phyloP scores from a whole-genome alignment of 2,888 invertebrate genomes.

The Gymnosoma rotundatum region DNA sequence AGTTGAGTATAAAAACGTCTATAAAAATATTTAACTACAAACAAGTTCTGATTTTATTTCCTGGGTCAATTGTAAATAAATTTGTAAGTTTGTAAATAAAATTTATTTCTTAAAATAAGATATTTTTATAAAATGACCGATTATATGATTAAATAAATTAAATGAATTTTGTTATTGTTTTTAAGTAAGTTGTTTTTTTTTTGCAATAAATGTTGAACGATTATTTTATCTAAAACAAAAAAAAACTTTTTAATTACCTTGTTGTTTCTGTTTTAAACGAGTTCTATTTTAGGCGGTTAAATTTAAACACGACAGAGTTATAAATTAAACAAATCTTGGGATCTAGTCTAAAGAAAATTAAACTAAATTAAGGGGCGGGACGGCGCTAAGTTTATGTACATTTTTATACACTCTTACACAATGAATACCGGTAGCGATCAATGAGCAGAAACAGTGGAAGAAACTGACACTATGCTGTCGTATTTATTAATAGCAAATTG shows the following conservation, averaged over 20 bases:
- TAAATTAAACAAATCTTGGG: slow-evolving; percentile 22
- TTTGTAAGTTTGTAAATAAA: too few relatives aligned
- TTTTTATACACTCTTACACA: slow-evolving; percentile 28
- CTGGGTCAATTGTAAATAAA: too few relatives aligned
- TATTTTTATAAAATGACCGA: background rate
- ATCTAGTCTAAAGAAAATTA: slow-evolving; percentile 24
- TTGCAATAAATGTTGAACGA: slow-evolving; percentile 15
- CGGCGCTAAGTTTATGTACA: slow-evolving; percentile 25
- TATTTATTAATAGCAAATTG: slow-evolving; percentile 55
- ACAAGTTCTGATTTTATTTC: too few relatives aligned
- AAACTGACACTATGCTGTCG: slow-evolving; percentile 3
- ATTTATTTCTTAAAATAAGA: too few relatives aligned
- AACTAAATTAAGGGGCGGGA: slow-evolving; percentile 11
- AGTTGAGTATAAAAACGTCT: too few relatives aligned
- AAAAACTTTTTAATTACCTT: slow-evolving; percentile 54
- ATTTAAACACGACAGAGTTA: slow-evolving; percentile 17
- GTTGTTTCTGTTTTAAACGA: slow-evolving; percentile 55
- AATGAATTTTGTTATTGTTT: slow-evolving; percentile 27
- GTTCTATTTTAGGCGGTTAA: slow-evolving; percentile 45
- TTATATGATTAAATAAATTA: slow-evolving; percentile 16
- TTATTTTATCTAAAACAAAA: slow-evolving; percentile 31
- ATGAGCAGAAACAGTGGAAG: slow-evolving; percentile 25
- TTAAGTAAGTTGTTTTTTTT: background rate
- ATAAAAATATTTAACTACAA: too few relatives aligned
- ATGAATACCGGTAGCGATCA: slow-evolving; percentile 44